Conservation (phyloP, 1,140 invertebrate species). For the Calosoma granatense region DNA sequence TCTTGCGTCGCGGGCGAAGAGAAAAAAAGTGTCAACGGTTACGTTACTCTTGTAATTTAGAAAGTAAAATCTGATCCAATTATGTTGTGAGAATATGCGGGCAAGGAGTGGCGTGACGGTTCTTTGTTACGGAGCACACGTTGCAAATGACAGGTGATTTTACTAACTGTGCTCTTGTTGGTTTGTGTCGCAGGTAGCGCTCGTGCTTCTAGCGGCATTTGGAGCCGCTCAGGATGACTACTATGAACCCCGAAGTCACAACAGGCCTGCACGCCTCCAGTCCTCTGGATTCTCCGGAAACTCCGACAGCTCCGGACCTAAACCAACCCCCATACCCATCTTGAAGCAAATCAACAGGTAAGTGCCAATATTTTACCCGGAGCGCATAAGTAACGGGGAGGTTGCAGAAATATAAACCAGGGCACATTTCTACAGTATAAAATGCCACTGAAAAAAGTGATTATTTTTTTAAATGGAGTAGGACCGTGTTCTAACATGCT, state of each 20-base stretch:
- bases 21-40: background rate
- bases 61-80: background rate
- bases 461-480: too few species aligned
- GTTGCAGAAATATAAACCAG: too few species aligned
- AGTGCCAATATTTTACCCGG: constrained; percentile 11
- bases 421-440: too few species aligned
- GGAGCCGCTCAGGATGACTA: constrained; percentile 48
- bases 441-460: too few species aligned
- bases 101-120: background rate
- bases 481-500: too few species aligned
- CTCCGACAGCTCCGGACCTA: constrained; percentile 37
- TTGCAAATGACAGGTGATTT: background rate
- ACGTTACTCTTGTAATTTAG: background rate
- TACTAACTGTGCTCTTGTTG: background rate
- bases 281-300: constrained; percentile 32
- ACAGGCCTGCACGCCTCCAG: constrained; percentile 39
- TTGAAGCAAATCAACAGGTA: constrained; percentile 75
- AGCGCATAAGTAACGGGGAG: background rate
- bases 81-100: background rate
- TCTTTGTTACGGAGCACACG: too few species aligned
- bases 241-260: constrained; percentile 42
- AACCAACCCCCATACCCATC: constrained; percentile 63
- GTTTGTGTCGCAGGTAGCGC: constrained; percentile 32
- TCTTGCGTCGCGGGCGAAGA: too few species aligned
- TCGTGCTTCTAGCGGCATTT: constrained; percentile 31